A percentile compares a stretch with the other conserved stretches of the same genome.
phyloP scores from a whole-genome alignment of 2,888 invertebrate genomes.

The Apodemia mormo region DNA sequence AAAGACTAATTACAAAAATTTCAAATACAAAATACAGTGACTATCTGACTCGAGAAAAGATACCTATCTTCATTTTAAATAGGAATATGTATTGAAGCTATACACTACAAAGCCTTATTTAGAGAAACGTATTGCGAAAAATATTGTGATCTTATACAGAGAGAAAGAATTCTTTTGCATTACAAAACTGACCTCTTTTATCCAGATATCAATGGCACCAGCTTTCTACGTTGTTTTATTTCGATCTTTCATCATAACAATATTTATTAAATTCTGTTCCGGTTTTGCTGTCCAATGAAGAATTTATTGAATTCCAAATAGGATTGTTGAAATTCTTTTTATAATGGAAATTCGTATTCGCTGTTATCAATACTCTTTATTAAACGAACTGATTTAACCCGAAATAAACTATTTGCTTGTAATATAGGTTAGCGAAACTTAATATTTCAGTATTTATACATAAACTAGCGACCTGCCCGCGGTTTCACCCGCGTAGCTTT shows the following conservation, averaged over 20 bases:
- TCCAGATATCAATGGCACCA: not conserved
- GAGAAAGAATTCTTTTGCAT: conserved; percentile 13
- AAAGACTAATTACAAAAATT: too few relatives aligned
- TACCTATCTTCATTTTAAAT: not conserved
- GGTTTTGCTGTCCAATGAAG: not conserved
- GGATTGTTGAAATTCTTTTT: not conserved
- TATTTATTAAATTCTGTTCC: conserved; percentile 13
- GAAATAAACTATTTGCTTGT: too few relatives aligned
- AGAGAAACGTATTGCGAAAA: not conserved
- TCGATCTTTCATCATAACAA: not conserved
- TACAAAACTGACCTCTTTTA: conserved; percentile 3
- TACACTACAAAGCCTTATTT: not conserved
- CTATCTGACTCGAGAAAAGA: not conserved
- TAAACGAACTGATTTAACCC: too few relatives aligned
- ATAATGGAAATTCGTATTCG: too few relatives aligned
- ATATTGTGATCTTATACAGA: not conserved
- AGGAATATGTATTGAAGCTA: not conserved
- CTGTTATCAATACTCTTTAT: too few relatives aligned
- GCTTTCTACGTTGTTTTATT: not conserved
- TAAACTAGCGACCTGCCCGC: too few relatives aligned
- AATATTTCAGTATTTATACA: too few relatives aligned
- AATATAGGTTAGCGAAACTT: too few relatives aligned
- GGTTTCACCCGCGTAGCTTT: too few relatives aligned
- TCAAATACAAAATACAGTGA: not conserved
- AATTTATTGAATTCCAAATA: not conserved